Evolutionary conservation across 2,797 vertebrate genomes (phyloP), one percentile per base, ranked within the genome.

Genomic region (Borostomias antarcticus): DNA sequence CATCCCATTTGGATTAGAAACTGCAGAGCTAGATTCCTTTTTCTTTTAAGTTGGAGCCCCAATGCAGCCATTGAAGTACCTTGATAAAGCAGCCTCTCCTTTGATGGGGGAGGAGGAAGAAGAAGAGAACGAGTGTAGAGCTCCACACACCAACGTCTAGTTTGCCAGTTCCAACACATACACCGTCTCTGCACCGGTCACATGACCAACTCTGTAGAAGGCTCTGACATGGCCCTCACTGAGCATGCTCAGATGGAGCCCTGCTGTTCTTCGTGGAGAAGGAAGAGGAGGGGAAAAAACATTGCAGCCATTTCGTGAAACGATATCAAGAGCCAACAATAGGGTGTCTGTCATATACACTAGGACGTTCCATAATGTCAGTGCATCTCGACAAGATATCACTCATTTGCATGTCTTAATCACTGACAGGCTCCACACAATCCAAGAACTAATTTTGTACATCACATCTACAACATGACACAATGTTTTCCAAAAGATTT

Each of bases 201-300:
- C 76, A 69, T 86, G 85, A 85, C 48, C 74, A 76, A 70, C 73
- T 75, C 77, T 72, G 77, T 74, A 76, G 68, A 85, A 76, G 76
- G 80, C 79, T 71, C 72, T 79, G 77, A 82, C 82, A 80, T 69
- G 74, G 73, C 66, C 53, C 76, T 69, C 62, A 76, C 81, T 81
- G 82, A 67, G 84, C 85, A 86, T 86, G 85, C 85, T 82, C 85
- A 86, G 78, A 79, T 79, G 72, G 61, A 77, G 65, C 70, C 59
- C 68, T 70, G 74, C 81, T 74, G 69, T 78, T 81, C 76, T 75
- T 74, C 72, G 76, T 64, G 64, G 70, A 85, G 77, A 76, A 83
- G 75, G 77, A 80, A 82, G 80, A 77, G 71, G 74, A 72, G 66
- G 64, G 37, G 59, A 52, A 66, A 69, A 69, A 72, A 66, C 64